phyloP scores from a whole-genome alignment of 2,797 vertebrate genomes.

The Erethizon dorsatum region DNA sequence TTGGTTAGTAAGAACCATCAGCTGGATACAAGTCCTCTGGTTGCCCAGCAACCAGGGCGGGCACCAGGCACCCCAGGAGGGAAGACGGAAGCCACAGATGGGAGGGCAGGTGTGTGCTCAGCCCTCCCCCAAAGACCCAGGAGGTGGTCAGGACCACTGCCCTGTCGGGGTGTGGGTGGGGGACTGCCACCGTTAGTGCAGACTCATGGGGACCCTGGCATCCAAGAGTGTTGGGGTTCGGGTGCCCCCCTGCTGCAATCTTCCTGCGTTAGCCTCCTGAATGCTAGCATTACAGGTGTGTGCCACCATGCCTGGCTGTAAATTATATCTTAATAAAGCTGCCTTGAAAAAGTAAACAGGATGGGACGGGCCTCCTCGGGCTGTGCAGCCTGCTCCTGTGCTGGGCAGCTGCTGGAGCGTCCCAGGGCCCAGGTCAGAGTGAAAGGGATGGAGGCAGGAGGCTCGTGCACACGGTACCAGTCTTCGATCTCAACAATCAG shows the following conservation, averaged over 20 bases:
- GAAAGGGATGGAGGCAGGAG: too few relatives aligned
- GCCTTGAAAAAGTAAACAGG: background rate
- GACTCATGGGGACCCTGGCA: background rate
- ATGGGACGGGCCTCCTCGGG: background rate
- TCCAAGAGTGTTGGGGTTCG: background rate
- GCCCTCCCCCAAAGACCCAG: background rate
- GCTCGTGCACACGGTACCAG: background rate
- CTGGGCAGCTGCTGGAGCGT: background rate
- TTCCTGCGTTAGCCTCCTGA: background rate
- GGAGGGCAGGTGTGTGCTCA: background rate
- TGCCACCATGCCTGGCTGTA: background rate
- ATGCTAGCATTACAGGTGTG: background rate
- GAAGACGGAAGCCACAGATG: background rate
- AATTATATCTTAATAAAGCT: background rate
- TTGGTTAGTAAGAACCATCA: constrained; percentile 63
- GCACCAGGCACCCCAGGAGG: background rate
- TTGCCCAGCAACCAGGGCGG: constrained; percentile 43
- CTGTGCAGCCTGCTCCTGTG: too few relatives aligned
- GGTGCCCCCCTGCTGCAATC: background rate
- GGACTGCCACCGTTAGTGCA: background rate
- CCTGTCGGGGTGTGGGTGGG: background rate
- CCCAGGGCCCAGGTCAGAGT: background rate
- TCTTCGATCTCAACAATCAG: background rate
- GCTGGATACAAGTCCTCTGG: constrained; percentile 65
- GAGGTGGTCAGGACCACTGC: background rate